Evolutionary conservation across 1,140 invertebrate genomes (phyloP), one percentile per base, ranked within the genome.

Genomic region (Anastatus disparis): DNA sequence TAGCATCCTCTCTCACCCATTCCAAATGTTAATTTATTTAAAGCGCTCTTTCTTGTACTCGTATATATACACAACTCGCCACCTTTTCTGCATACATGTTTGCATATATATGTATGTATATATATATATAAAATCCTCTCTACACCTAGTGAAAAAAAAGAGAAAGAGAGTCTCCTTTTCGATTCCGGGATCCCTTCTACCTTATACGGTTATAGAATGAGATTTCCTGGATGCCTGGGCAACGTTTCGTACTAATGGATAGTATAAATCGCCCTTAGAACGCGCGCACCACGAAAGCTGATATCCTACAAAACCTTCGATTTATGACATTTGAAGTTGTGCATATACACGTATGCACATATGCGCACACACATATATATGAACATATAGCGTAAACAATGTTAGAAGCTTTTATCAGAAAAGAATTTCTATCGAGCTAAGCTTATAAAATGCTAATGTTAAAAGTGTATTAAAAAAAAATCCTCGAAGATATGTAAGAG

Each of bases 21-120:
- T 27, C 8, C 55, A 42, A 59, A 68, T 68, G 65, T 68, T 68
- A 68, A 68, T 68, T 68, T 68, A 67, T 67, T 67, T 67, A 67
- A 67, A 67, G 53, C 53, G 64, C 10, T 58, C 53, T 67, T 55
- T 66, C 64, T 66, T 56, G 64, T 56, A n/a, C 56, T 67, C 64
- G 64, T 53, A 24, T 53, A 13, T 3, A 27, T 24, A 26, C 59
- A 31, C 38, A n/a, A 20, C 27, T 44, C 40, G 40, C 40, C 40
- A 61, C 58, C 38, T 61, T 42, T 3, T 12, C 8, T 17, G 12
- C 61, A 7, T 17, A 35, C 44, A 15, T 10, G 10, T 13, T 7
- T 29, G 10, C 22, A 27, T 15, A 52, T 13, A 20, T 20, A 8
- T 3, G 46, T 29, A 4, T 1, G 44, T 46, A 10, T 46, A 20